phyloP scores from a whole-genome alignment of 2,113 vertebrate species.

The Catharus bicknelli region DNA sequence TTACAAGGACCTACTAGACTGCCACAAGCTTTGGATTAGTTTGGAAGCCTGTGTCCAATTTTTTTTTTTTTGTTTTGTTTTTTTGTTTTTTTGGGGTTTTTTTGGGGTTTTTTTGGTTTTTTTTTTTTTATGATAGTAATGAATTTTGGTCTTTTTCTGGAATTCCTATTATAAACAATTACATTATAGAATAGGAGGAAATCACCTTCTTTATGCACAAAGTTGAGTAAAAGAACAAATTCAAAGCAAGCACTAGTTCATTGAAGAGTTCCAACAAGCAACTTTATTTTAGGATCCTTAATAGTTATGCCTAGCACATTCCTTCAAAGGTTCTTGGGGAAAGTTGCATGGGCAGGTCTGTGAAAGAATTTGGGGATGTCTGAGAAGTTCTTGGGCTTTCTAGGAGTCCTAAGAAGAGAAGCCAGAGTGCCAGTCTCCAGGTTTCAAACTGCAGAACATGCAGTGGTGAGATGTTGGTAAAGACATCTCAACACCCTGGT shows the following conservation, averaged over 20 bases:
- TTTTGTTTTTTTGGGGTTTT: too few relatives aligned
- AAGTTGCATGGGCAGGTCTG: background rate
- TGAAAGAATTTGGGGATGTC: background rate
- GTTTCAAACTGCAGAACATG: background rate
- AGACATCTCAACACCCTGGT: background rate
- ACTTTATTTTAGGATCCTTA: background rate
- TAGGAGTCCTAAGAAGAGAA: background rate
- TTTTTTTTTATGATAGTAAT: background rate
- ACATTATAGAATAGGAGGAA: background rate
- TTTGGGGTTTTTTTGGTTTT: too few relatives aligned
- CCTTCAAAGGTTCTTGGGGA: background rate
- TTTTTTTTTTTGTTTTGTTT: too few relatives aligned
- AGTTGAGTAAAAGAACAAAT: background rate
- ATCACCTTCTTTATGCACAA: background rate
- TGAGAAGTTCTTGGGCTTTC: background rate
- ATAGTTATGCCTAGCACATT: background rate
- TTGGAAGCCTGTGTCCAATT: background rate
- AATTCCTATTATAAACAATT: background rate
- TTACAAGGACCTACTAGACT: background rate
- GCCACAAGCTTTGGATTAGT: background rate
- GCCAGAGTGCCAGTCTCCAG: background rate
- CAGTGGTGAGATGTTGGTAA: background rate
- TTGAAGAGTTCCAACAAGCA: background rate
- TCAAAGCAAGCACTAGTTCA: background rate
- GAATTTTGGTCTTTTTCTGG: background rate